These are phyloP conservation scores for Eristalis intricaria DNA, from an alignment of 2,888 invertebrate species.

Conservation along the genomic window DNA sequence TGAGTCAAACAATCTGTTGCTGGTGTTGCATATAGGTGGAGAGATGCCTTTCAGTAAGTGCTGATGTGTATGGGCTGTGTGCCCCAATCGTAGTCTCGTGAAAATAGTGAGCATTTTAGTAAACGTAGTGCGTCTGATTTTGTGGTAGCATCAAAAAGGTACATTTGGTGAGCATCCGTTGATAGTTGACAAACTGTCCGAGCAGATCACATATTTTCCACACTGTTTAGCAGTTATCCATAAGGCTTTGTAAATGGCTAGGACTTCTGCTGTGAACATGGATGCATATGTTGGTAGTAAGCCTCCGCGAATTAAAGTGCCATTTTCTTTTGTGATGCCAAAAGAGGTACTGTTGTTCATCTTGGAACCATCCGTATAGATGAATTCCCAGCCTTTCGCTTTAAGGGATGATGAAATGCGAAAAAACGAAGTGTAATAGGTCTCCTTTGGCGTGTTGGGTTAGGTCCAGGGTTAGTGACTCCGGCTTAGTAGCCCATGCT, in stretches of 20 bases:
- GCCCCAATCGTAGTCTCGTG: too few species aligned
- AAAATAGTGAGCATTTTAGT: too few species aligned
- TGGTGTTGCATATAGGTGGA: too few species aligned
- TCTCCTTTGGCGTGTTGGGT: background rate
- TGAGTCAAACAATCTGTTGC: too few species aligned
- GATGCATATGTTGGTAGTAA: background rate
- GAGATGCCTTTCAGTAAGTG: too few species aligned
- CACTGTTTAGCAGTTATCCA: background rate
- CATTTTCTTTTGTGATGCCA: background rate
- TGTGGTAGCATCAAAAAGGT: too few species aligned
- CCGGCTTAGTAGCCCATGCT: too few species aligned
- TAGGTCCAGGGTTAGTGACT: too few species aligned
- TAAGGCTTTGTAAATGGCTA: background rate
- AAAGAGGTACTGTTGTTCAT: background rate
- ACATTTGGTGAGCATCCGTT: too few species aligned
- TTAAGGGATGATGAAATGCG: background rate
- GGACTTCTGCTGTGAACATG: background rate
- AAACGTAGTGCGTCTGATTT: background rate
- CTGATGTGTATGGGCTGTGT: too few species aligned
- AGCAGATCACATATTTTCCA: background rate
- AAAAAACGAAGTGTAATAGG: background rate
- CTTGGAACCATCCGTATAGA: background rate
- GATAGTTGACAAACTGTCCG: background rate
- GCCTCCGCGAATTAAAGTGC: background rate
- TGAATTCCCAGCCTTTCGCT: background rate